A percentile compares a stretch with the other conserved stretches of the same genome.
Conservation (phyloP, 2,797 vertebrate genomes). For the Poeciliopsis turneri region DNA sequence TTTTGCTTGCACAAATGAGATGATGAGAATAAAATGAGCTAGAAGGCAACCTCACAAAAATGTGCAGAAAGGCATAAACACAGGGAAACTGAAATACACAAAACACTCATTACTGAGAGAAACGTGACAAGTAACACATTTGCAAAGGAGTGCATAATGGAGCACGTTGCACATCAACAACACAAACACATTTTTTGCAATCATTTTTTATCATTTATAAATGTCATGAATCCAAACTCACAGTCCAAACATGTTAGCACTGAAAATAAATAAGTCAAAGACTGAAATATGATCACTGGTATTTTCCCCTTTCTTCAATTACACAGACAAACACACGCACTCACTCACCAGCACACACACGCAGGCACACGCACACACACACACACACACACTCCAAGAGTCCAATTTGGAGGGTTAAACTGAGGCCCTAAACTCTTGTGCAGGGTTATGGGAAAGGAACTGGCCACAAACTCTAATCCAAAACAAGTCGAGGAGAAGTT, state of each 20-base stretch:
- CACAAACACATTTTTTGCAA: conserved; percentile 17
- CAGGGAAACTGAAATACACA: conserved; percentile 35
- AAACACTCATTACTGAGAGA: conserved; percentile 37
- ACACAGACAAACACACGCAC: neutral
- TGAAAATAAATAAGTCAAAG: conserved; percentile 52
- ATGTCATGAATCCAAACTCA: conserved; percentile 35
- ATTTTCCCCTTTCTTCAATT: conserved; percentile 34
- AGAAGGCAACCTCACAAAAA: conserved; percentile 25
- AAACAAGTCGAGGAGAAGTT: conserved; percentile 37
- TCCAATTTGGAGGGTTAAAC: conserved; percentile 48
- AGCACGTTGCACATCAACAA: conserved; percentile 30
- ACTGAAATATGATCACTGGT: conserved; percentile 44
- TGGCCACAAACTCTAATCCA: conserved; percentile 40
- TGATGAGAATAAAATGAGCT: conserved; percentile 27
- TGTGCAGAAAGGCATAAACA: conserved; percentile 40
- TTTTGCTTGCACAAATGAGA: conserved; percentile 43
- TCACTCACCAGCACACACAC: conserved; percentile 4
- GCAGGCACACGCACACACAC: conserved; percentile 5
- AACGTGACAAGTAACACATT: conserved; percentile 22
- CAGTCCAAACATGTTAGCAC: conserved; percentile 36
- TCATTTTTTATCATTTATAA: conserved; percentile 25
- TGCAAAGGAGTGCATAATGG: conserved; percentile 31
- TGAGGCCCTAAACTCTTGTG: conserved; percentile 58
- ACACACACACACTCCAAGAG: conserved; percentile 17
- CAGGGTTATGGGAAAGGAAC: conserved; percentile 76